A percentile compares a stretch with the other conserved stretches of the same genome.
These are phyloP conservation scores for Malacosoma neustria DNA, from an alignment of 2,888 invertebrate species.

Conservation along the genomic window DNA sequence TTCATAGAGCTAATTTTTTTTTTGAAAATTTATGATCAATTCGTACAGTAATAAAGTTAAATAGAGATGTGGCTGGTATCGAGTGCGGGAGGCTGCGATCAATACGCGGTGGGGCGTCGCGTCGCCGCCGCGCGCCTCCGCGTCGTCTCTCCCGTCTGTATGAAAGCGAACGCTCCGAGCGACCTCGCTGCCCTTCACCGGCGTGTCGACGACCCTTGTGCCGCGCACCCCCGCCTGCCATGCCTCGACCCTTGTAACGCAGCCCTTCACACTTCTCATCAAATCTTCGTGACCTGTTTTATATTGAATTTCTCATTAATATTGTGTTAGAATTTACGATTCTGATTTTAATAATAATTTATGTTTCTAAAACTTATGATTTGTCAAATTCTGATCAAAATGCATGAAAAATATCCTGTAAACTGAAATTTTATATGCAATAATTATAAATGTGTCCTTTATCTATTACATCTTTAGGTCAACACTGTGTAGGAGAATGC, in stretches of 20 bases:
- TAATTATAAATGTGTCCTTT: too few species aligned
- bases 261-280: conserved; percentile 40
- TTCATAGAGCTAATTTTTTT: too few species aligned
- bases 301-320: too few species aligned
- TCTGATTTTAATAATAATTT: too few species aligned
- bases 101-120: conserved; percentile 35
- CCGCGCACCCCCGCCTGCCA: conserved; percentile 25
- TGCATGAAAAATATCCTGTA: too few species aligned
- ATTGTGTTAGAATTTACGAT: too few species aligned
- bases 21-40: too few species aligned
- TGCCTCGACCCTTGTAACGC: conserved; percentile 22
- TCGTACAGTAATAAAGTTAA: conserved; percentile 15
- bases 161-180: conserved; percentile 68
- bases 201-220: conserved; percentile 62
- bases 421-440: too few species aligned
- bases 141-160: conserved; percentile 25
- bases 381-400: too few species aligned
- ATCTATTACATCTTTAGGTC: too few species aligned
- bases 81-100: conserved; percentile 56
- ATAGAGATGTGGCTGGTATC: conserved; percentile 20
- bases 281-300: conserved; percentile 59
- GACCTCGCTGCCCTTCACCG: conserved; percentile 69
- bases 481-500: conserved; percentile 13
- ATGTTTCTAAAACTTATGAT: too few species aligned
- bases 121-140: conserved; percentile 18